Base-by-base conservation (phyloP, 1,140 invertebrate species). In the Drosophila lowei region DNA sequence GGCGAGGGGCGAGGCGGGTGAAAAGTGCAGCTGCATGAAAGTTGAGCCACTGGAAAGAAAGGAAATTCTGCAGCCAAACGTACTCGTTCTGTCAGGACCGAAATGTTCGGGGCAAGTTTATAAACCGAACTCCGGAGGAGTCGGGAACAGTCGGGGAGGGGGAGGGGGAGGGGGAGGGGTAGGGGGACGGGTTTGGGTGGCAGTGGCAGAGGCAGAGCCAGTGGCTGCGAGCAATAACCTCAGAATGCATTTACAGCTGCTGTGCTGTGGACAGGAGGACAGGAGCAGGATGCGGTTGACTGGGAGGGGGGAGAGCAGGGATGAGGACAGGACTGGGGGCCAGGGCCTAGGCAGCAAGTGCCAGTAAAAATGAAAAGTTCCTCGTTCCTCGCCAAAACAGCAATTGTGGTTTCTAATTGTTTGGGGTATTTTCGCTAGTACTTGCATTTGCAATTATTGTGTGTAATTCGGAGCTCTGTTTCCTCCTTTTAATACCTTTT, bases 341-440 rank as follows among this genome's bases (percentile, higher is more conserved):
- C 11, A 38, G 34, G 0, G 11, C 30, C 30, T 34, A 54, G 55
- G 34, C 62, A 41, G 68, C 53, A 70, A 77, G 59, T 77, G 81
- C 77, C 77, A 67, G 77, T 68, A 77, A 86, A 85, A 85, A 86
- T 86, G 80, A 85, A 85, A 85, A 85, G 81, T 85, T 74, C 55
- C 71, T 18, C 66, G 64, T 50, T 72, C 53, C 72, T 65, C 23
- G 60, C 60, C 70, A 73, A 53, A 64, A 66, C 72, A 75, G 72
- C 80, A 80, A 86, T 86, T 85, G 80, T 81, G 80, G 80, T 86
- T 85, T 85, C 81, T 85, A 85, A 85, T 86, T 85, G 81, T 86
- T 85, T 85, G 67, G 81, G 73, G 80, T 74, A 86, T 85, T 85
- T 85, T 80, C 34, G 84, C 81, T 18, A 18, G 18, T 18, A 18